Conservation (phyloP, 2,888 invertebrate species). For the Proisotoma minuta region DNA sequence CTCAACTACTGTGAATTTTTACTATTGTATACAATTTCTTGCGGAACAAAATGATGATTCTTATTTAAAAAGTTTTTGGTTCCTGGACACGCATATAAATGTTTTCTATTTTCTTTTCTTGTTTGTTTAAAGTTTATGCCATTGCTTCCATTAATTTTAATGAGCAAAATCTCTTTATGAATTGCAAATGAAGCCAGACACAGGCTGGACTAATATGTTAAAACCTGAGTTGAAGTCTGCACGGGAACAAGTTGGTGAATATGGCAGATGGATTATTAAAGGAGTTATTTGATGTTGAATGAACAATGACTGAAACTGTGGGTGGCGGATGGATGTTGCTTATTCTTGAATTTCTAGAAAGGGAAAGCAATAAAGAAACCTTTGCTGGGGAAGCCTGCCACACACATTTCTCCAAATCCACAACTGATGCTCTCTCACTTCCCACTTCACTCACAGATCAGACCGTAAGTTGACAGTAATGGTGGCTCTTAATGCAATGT, state of each 20-base stretch:
- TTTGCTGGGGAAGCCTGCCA: slow-evolving; percentile 2
- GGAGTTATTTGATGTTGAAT: background rate
- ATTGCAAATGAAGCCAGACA: no score
- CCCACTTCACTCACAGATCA: no score
- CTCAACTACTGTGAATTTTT: no score
- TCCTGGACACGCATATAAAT: no score
- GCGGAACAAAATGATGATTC: no score
- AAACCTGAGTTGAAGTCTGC: background rate
- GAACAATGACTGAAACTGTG: background rate
- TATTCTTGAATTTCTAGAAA: background rate
- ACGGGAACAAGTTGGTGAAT: background rate
- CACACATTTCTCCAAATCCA: background rate
- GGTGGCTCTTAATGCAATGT: background rate
- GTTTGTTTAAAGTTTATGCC: no score
- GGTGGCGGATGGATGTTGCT: background rate
- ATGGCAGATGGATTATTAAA: background rate
- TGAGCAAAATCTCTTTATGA: no score
- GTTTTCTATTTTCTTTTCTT: no score
- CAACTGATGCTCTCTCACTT: background rate
- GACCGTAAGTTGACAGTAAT: background rate
- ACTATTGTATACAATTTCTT: no score
- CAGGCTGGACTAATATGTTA: background rate
- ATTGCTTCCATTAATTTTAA: no score
- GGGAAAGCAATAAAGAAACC: slow-evolving; percentile 2
- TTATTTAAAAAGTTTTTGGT: no score